These are phyloP conservation scores for Apamea sordens DNA, from an alignment of 2,888 invertebrate species.

Conservation along the genomic window DNA sequence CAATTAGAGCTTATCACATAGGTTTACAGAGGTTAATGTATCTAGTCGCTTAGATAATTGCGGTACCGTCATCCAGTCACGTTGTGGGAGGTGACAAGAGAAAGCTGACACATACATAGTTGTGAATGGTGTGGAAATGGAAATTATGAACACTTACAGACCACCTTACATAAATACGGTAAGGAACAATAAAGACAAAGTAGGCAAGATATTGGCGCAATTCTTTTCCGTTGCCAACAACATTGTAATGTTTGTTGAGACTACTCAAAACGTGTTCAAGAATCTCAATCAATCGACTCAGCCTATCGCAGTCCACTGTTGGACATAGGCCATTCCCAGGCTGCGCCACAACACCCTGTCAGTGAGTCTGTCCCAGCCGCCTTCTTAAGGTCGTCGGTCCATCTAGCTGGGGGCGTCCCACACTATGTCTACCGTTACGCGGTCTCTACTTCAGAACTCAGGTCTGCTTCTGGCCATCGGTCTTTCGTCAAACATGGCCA, in stretches of 20 bases:
- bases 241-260: neutral
- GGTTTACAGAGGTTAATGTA: slow-evolving; percentile 34
- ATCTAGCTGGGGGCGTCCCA: too few relatives aligned
- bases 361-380: too few relatives aligned
- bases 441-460: too few relatives aligned
- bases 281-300: too few relatives aligned
- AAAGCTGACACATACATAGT: slow-evolving; percentile 26
- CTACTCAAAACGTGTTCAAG: neutral
- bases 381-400: too few relatives aligned
- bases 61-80: slow-evolving; percentile 1
- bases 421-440: too few relatives aligned
- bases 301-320: too few relatives aligned
- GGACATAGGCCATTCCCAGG: neutral
- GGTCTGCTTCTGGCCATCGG: neutral
- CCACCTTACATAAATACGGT: neutral
- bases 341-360: too few relatives aligned
- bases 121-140: neutral
- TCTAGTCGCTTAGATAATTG: slow-evolving; percentile 24
- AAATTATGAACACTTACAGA: neutral
- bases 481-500: neutral
- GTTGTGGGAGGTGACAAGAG: slow-evolving; percentile 4
- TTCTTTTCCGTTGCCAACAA: neutral
- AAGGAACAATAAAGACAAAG: neutral
- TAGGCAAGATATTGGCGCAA: neutral
- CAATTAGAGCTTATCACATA: too few relatives aligned